Conservation (phyloP, 2,113 vertebrate species). For the Sapajus apella region DNA sequence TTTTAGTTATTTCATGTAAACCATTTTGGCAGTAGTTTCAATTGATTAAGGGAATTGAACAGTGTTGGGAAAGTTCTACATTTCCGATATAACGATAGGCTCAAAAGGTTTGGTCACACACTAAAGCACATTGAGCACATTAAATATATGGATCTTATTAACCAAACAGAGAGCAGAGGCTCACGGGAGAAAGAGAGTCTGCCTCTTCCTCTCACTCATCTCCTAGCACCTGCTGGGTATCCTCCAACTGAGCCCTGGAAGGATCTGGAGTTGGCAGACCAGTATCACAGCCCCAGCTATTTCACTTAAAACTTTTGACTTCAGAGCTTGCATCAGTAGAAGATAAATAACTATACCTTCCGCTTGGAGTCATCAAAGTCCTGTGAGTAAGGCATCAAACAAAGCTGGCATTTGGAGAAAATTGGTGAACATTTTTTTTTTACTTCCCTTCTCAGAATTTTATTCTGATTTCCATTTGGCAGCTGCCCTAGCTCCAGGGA, state of each 20-base stretch:
- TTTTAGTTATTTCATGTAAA: constrained; percentile 52
- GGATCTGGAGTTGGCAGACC: neutral
- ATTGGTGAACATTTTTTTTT: neutral
- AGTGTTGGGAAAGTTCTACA: neutral
- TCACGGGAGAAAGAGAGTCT: neutral
- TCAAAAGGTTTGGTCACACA: neutral
- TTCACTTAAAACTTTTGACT: neutral
- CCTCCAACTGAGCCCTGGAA: neutral
- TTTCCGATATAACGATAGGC: neutral
- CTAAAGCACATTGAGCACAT: neutral
- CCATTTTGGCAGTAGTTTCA: neutral
- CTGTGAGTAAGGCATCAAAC: neutral
- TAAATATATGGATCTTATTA: neutral
- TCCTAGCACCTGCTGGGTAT: neutral
- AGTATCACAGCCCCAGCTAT: neutral
- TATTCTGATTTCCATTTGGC: neutral
- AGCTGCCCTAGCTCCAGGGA: neutral
- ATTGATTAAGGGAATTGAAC: neutral
- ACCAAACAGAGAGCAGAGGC: neutral
- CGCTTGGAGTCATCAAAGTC: neutral
- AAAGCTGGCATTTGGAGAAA: neutral
- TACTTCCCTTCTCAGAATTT: neutral
- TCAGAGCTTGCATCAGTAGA: neutral
- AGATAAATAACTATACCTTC: neutral
- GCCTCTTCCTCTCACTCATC: neutral